These are phyloP conservation scores for Forbesichthys agassizii DNA, from an alignment of 2,113 vertebrate species.

Conservation along the genomic window DNA sequence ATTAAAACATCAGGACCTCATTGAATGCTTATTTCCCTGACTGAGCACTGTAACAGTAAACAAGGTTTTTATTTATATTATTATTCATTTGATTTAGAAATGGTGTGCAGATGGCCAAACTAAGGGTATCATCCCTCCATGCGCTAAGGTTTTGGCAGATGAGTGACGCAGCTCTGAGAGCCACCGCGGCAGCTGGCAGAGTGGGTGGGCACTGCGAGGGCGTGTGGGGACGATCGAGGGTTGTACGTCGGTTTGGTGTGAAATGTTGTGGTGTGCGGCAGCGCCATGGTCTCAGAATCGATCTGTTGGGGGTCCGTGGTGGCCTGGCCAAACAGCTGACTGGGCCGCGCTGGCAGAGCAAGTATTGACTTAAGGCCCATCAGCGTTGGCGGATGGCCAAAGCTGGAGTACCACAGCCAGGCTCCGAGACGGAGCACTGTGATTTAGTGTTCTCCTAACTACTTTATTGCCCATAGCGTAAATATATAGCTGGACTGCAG, in stretches of 20 bases:
- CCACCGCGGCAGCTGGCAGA: constrained; percentile 37
- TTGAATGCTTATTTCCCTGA: too few species aligned
- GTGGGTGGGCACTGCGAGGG: constrained; percentile 22
- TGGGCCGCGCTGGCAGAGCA: constrained; percentile 27
- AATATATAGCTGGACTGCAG: constrained; percentile 17
- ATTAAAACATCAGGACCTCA: too few species aligned
- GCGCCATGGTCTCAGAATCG: constrained; percentile 30
- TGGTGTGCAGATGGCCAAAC: too few species aligned
- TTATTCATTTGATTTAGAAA: too few species aligned
- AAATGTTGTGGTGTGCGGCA: constrained; percentile 32
- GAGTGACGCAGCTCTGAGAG: constrained; percentile 8
- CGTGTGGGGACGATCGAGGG: constrained; percentile 10
- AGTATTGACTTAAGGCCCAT: constrained; percentile 34
- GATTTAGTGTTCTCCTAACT: constrained; percentile 35
- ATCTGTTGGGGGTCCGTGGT: constrained; percentile 43
- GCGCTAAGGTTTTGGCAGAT: background rate
- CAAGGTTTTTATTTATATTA: too few species aligned
- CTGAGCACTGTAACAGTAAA: too few species aligned
- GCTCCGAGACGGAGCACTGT: constrained; percentile 24
- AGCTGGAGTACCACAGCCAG: constrained; percentile 20
- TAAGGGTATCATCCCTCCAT: background rate
- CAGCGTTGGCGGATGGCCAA: constrained; percentile 30
- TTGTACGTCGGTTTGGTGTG: constrained; percentile 30
- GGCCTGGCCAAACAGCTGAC: constrained; percentile 46
- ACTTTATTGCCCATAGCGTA: constrained; percentile 43